These are phyloP conservation scores for Eristalinus sepulchralis DNA, from an alignment of 2,888 invertebrate genomes.

Conservation along the genomic window DNA sequence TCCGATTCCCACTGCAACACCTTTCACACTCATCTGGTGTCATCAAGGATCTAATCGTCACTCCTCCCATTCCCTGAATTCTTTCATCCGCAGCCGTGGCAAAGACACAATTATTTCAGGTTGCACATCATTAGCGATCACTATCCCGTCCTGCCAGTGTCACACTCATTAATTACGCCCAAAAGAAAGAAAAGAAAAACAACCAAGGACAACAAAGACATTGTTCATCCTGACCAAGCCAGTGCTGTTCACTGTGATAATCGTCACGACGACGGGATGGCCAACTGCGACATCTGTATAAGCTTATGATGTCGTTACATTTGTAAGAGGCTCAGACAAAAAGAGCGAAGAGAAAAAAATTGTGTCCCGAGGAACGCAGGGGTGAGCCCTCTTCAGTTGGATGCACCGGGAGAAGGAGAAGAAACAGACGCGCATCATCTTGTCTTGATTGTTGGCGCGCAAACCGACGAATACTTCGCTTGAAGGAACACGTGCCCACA, in stretches of 20 bases:
- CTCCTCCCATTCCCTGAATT: neutral
- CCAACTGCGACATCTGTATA: slow-evolving; percentile 55
- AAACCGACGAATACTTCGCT: slow-evolving; percentile 61
- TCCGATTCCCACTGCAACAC: too few species aligned
- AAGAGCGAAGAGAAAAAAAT: neutral
- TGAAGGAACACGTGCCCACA: slow-evolving; percentile 71
- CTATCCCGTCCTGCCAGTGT: neutral
- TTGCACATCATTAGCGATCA: neutral
- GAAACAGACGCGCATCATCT: slow-evolving; percentile 64
- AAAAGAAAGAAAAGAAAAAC: neutral
- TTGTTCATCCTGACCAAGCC: slow-evolving; percentile 24
- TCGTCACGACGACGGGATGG: slow-evolving; percentile 10
- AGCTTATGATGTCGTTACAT: slow-evolving; percentile 44
- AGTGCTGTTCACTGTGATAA: slow-evolving; percentile 18
- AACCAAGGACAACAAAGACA: slow-evolving; percentile 22
- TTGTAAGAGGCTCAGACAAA: slow-evolving; percentile 4
- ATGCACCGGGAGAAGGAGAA: slow-evolving; percentile 54
- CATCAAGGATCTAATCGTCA: neutral
- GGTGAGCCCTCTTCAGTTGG: slow-evolving; percentile 59
- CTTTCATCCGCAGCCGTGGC: neutral
- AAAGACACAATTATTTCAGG: neutral
- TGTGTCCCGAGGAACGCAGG: slow-evolving; percentile 7
- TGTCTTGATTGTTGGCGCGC: slow-evolving; percentile 68
- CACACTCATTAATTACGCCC: slow-evolving; percentile 21
- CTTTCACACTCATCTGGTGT: neutral